Base-by-base conservation (phyloP, 2,888 invertebrate genomes). In the Luffia ferchaultella region DNA sequence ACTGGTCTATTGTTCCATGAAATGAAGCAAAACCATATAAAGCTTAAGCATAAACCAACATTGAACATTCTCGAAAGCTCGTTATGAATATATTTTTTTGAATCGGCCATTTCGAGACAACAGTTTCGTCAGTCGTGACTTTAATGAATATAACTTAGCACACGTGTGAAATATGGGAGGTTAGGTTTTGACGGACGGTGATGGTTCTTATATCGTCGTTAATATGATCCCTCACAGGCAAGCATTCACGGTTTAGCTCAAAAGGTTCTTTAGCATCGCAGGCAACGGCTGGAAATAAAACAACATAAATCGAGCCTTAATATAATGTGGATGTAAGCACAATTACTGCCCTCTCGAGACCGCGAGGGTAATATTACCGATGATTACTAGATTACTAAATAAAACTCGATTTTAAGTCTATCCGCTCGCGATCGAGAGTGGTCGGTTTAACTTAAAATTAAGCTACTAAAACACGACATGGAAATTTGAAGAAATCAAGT, bases 221-320 rank as follows among this genome's bases (percentile, higher is more conserved):
- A 82, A 79, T 75, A 80, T 82, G 82, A 80, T 80, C 76, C 80
- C 76, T 80, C 79, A 82, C 80, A 82, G 80, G 82, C 83, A 83
- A 83, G 83, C 83, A 82, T 82, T 83, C 82, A 82, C 80, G 78
- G 75, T 82, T 78, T 83, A 83, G 80, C 80, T 82, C 82, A 83
- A 82, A 83, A 80, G 77, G 76, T 73, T 82, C 74, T 78, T 76
- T 82, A 82, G 82, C 82, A 80, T 82, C 78, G 79, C 83, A 82
- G 85, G 82, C 83, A 80, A 79, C 79, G 74, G 80, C 85, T 85
- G 85, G 78, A 82, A 85, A 83, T 83, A 83, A 85, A 83, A 83
- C 80, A 83, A 82, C 80, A 83, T 78, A 83, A 76, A 82, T 79
- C 80, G 82, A 78, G 82, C 80, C 82, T 80, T 79, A 78, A 70